Conservation (phyloP, 2,113 vertebrate species). For the Eleginops maclovinus region DNA sequence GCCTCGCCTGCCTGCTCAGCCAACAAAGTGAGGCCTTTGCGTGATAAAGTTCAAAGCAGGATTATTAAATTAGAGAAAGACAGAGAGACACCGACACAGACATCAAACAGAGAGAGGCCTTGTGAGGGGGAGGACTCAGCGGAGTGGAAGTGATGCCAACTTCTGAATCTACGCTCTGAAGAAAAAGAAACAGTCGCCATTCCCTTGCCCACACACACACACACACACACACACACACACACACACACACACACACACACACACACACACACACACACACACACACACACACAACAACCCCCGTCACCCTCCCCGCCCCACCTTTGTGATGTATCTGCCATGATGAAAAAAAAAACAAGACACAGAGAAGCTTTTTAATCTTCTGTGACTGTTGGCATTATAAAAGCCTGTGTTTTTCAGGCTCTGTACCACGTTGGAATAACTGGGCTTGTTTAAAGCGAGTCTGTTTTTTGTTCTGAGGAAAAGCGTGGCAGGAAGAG, state of each 20-base stretch:
- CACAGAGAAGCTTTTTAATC: constrained; percentile 74
- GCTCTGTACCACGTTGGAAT: constrained; percentile 61
- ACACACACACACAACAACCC: background rate
- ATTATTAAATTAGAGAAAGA: constrained; percentile 82
- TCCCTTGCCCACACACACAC: constrained; percentile 51
- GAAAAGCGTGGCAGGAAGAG: constrained; percentile 8
- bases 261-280: constrained; percentile 32
- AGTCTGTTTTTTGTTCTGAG: constrained; percentile 29
- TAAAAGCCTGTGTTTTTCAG: constrained; percentile 55
- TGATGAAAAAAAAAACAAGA: constrained; percentile 61
- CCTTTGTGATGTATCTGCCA: constrained; percentile 76
- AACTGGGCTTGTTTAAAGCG: constrained; percentile 58
- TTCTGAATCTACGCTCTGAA: constrained; percentile 70
- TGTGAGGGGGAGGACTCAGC: constrained; percentile 67
- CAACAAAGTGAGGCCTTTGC: constrained; percentile 65
- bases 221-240: constrained; percentile 3
- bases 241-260: constrained; percentile 28
- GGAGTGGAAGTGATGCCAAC: constrained; percentile 70
- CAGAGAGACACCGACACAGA: constrained; percentile 76
- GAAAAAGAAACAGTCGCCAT: constrained; percentile 51
- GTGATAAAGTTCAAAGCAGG: constrained; percentile 77
- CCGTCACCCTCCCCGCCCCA: constrained; percentile 12
- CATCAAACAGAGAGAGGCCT: constrained; percentile 76
- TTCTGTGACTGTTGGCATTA: constrained; percentile 64
- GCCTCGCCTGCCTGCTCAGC: constrained; percentile 56